Evolutionary conservation across 2,888 invertebrate genomes (phyloP), one percentile per base, ranked within the genome.

Genomic region (Microdon myrmicae): DNA sequence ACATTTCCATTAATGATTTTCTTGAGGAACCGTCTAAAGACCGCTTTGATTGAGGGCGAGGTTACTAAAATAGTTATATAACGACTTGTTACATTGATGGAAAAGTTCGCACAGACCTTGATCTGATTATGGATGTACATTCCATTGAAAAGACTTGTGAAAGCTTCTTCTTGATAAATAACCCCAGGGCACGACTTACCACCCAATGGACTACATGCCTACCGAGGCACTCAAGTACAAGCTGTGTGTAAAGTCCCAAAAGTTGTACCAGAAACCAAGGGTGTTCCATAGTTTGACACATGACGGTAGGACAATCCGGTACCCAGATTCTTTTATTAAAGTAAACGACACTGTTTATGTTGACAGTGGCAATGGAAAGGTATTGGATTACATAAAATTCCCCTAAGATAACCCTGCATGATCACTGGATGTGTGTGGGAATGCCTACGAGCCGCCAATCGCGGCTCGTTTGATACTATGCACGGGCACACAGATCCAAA

Each of bases 211-310:
- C 99, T 75, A 94, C n/a, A n/a, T n/a, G n/a, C n/a, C 96, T 43
- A 87, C 90, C 47, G 96, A 96, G 79, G 99, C 99, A 83, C 97
- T 98, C 29, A 94, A 98, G 96, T 98, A 98, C 85, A 99, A 99
- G 84, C 85, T n/a, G n/a, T 99, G 78, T 97, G 97, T 86, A 96
- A 96, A 82, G 96, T 99, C 49, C 89, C 87, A 78, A 86, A 87
- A 68, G 91, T 94, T 67, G 89, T 89, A 73, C 91, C 93, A 71
- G 98, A 96, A 25, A 90, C 94, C 58, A 97, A 98, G 83, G 93
- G 92, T 70, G 92, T 99, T 71, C 99, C 99, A 45, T 94, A 90
- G 83, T 82, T 99, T 75, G 90, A 99, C 99, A 59, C 96, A 97
- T 76, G 99, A 99, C 79, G 99, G 96, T 2, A 90, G 98, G 75